Base-by-base conservation (phyloP, 2,113 vertebrate species). In the Chrysochloris asiatica region DNA sequence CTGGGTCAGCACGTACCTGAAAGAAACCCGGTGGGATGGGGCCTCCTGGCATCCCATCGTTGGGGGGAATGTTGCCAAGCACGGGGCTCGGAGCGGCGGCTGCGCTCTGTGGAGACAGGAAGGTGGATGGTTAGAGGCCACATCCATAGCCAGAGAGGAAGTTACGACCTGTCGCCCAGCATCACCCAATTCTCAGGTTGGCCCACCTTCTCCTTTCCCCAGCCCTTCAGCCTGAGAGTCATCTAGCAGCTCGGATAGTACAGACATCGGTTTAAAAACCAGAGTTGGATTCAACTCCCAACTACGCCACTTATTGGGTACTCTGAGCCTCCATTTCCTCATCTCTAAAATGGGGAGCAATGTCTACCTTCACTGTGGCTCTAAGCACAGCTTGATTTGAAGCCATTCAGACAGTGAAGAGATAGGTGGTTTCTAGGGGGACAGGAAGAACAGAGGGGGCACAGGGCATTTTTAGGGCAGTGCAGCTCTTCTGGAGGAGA, bases 1-100 rank as follows among this genome's bases (percentile, higher is more conserved):
- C 77, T 4, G 8, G 73, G 67, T 63, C 86, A 33, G 91, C 71
- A 95, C 98, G 19, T 98, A 99, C 98, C 98, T 98, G 98, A 97
- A 99, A 99, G 98, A 99, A 99, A 45, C 98, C 98, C 0, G 98
- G 98, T 0, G 98, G 98, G 97, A 99, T 98, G 88, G 98, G 98
- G 83, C 98, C 98, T 95, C 98, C 98, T 0, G 98, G 98, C 97
- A 99, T 98, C 91, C 98, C 98, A 65, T 99, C 98, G 3, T 98
- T 98, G 80, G 98, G 98, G 97, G 98, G 98, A 98, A 99, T 98
- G 98, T 98, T 99, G 97, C 98, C 98, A 92, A 99, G 98, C 96
- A 99, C 98, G 0, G 98, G 98, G 96, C 98, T 99, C 4, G 98
- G 98, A 87, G 98, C 98, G 26, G 98, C 98, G 72, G 98, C 98